Evolutionary conservation across 1,140 invertebrate genomes (phyloP), one percentile per base, ranked within the genome.

Genomic region (Sarcophaga peregrina): DNA sequence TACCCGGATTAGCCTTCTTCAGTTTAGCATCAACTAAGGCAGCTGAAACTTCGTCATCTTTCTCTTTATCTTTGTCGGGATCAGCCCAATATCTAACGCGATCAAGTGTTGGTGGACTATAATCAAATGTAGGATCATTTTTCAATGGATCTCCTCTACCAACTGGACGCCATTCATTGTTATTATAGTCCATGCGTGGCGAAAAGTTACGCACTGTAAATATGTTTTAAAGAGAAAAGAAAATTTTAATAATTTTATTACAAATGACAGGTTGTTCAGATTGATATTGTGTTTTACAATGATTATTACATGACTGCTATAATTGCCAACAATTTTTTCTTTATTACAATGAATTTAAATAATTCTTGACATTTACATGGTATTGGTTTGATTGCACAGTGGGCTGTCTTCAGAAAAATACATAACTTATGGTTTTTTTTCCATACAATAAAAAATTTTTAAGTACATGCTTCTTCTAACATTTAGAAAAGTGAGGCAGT

Each of bases 41-140:
- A 10, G 76, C 50, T 17, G 52, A 10, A 9, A 62, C 81, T 4
- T 20, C 54, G 25, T 82, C 80, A 20, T 20, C 25, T 46, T 83
- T 83, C 91, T 17, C 90, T 87, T 85, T 90, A 88, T 83, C 92
- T 90, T 88, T 90, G 50, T 85, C 87, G 89, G 86, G 88, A 52
- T 86, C 88, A 76, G 95, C 94, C 95, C 95, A 96, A 85, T 96
- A 96, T 84, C 94, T 94, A 13, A 96, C 95, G 20, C 93, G 91
- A 48, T 95, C 95, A 47, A 96, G 87, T 5, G 95, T 93, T 5
- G 95, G 95, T 3, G 95, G 95, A 25, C 95, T 94, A 86, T 96
- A 96, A 86, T 95, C 95, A 86, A 94, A 96, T 4, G 95, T 96
- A 1, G 95, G 95, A 88, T 96, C 95, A 86, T 96, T 95, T 85